Base-by-base conservation (phyloP, 35 echinoderm and acorn worm species). In the Holothuria glaberrima region DNA sequence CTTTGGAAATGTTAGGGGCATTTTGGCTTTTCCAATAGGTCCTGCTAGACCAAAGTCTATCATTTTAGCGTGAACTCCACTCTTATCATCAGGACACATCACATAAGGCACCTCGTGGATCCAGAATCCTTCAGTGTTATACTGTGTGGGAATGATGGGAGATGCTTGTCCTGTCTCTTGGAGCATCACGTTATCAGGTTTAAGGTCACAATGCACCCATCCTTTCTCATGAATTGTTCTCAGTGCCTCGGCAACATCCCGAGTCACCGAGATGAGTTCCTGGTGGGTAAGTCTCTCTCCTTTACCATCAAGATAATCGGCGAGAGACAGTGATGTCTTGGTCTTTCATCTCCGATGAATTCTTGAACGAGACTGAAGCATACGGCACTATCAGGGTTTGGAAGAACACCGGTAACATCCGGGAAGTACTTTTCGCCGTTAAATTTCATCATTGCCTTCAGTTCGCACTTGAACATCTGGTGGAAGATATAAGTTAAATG, bases 121-220 rank as follows among this genome's bases (percentile, higher is more conserved):
- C n/a, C n/a, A n/a, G n/a, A n/a, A n/a, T n/a, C n/a, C 44, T 46
- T 46, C 44, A 46, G 44, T 4, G 44, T 46, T 46, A 10, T 10
- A 46, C 44, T 46, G 44, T 46, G 4, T 46, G 44, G 10, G 4
- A 46, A 46, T 4, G 44, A 10, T 46, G 44, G 4, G 10, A 5
- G n/a, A n/a, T n/a, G n/a, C n/a, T n/a, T n/a, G n/a, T n/a, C n/a
- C n/a, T n/a, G n/a, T n/a, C n/a, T n/a, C 44, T 46, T 46, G 44
- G 44, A 46, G 44, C 44, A 83, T 83, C 0, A 83, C 79, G 10
- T 83, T 83, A 61, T 83, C 79, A 21, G 29, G 5, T 27, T 83
- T 83, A 25, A 83, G 21, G 79, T 83, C 79, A 61, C 79, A 83
- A 30, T 57, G 79, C 19, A 83, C 48, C 79, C 79, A 83, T 28